Conservation (phyloP, 2,797 vertebrate species). For the Semotilus atromaculatus region DNA sequence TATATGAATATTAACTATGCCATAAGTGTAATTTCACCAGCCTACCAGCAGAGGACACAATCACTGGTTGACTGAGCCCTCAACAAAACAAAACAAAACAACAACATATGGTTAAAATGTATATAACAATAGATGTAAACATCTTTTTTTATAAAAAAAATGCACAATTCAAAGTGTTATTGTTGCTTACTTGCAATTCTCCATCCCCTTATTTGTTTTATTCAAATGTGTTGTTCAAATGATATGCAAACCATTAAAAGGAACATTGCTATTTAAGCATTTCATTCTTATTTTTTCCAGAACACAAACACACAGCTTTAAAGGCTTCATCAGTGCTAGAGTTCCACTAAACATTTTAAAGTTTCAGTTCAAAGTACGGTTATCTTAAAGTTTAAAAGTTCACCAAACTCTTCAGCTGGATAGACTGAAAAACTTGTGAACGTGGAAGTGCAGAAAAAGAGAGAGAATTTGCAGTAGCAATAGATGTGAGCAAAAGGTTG, state of each 20-base stretch:
- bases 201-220: background rate
- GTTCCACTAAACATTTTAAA: background rate
- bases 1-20: background rate
- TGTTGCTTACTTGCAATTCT: background rate
- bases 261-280: background rate
- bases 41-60: constrained; percentile 38
- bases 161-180: background rate
- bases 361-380: background rate
- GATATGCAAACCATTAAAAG: background rate
- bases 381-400: constrained; percentile 19
- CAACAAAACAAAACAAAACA: background rate
- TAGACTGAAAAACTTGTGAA: background rate
- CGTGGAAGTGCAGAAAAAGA: background rate
- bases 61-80: background rate
- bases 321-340: background rate
- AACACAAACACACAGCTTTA: background rate
- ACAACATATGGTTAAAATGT: too few relatives aligned
- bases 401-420: background rate
- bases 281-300: background rate
- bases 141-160: background rate
- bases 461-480: background rate
- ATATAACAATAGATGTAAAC: too few relatives aligned
- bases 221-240: background rate
- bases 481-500: background rate
- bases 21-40: constrained; percentile 3